Percentiles rank a stretch among this genome's conserved stretches.
These are phyloP conservation scores for Ommatoiulus sabulosus DNA, from an alignment of 2,888 invertebrate species.

Conservation along the genomic window DNA sequence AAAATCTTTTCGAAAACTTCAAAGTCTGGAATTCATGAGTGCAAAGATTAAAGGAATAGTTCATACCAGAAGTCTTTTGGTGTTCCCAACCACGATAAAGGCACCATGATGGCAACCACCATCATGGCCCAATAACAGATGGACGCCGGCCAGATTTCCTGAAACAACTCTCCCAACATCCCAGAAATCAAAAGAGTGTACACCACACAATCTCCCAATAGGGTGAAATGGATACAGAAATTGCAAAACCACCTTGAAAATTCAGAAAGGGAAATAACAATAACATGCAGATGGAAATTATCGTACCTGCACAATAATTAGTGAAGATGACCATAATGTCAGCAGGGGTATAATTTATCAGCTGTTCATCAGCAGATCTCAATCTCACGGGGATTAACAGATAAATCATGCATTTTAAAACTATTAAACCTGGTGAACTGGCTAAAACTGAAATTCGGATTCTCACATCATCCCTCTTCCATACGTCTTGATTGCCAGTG, in stretches of 20 bases:
- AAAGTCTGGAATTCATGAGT: no score
- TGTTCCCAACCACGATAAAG: slow-evolving; percentile 76
- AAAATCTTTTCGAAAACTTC: neutral
- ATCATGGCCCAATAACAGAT: slow-evolving; percentile 77
- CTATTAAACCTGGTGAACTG: neutral
- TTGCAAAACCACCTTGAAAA: neutral
- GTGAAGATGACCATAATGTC: no score
- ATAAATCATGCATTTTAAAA: no score
- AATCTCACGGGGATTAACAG: no score
- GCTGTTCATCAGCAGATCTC: no score
- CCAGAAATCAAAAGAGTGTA: slow-evolving; percentile 77
- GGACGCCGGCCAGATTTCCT: slow-evolving; percentile 69
- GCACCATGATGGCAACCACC: slow-evolving; percentile 74
- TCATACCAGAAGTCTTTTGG: slow-evolving; percentile 80
- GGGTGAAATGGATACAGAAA: neutral
- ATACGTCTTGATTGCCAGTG: slow-evolving; percentile 75
- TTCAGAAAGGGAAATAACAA: neutral
- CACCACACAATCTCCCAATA: slow-evolving; percentile 75
- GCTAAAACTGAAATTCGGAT: neutral
- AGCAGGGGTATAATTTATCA: no score
- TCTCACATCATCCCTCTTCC: slow-evolving; percentile 69
- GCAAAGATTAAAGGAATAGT: neutral
- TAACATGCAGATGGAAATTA: neutral
- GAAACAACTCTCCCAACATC: slow-evolving; percentile 74
- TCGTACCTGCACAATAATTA: no score